Evolutionary conservation across 2,888 invertebrate species (phyloP).

Genomic region (Meganola albula): DNA sequence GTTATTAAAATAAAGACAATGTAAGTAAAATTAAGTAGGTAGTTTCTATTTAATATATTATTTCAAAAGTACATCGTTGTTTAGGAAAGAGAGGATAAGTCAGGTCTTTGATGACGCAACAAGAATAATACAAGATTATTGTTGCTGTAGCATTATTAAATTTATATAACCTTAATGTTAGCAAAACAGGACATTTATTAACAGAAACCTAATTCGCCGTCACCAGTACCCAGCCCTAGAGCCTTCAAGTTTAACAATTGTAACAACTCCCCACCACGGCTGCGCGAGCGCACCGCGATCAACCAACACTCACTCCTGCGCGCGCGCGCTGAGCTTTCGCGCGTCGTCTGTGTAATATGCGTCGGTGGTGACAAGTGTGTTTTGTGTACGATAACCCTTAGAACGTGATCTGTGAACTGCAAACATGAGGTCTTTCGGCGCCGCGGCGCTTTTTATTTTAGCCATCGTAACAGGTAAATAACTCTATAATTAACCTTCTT

Average conservation of each 20-base stretch:
- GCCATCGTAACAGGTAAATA: conserved; percentile 64
- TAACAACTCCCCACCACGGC: conserved; percentile 44
- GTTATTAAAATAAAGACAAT: too few relatives aligned
- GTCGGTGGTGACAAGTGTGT: conserved; percentile 68
- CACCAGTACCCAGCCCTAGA: conserved; percentile 22
- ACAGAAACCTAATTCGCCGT: conserved; percentile 21
- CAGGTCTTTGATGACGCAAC: too few relatives aligned
- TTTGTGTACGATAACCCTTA: conserved; percentile 56
- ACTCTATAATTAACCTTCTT: too few relatives aligned
- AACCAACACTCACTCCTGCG: conserved; percentile 46
- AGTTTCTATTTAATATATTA: too few relatives aligned
- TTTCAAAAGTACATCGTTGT: too few relatives aligned
- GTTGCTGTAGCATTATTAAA: too few relatives aligned
- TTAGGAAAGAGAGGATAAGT: too few relatives aligned
- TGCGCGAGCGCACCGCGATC: conserved; percentile 24
- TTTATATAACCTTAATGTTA: too few relatives aligned
- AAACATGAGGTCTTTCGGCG: conserved; percentile 62
- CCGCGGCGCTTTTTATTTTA: conserved; percentile 50
- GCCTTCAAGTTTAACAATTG: conserved; percentile 43
- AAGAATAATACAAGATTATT: too few relatives aligned
- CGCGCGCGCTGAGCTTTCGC: conserved; percentile 67
- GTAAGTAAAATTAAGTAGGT: too few relatives aligned
- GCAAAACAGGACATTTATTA: too few relatives aligned
- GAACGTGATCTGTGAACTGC: conserved; percentile 43
- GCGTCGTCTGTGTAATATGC: conserved; percentile 61